Percentiles rank a stretch among this genome's conserved stretches.
These are phyloP conservation scores for Lerema accius DNA, from an alignment of 1,140 invertebrate species.

Conservation along the genomic window DNA sequence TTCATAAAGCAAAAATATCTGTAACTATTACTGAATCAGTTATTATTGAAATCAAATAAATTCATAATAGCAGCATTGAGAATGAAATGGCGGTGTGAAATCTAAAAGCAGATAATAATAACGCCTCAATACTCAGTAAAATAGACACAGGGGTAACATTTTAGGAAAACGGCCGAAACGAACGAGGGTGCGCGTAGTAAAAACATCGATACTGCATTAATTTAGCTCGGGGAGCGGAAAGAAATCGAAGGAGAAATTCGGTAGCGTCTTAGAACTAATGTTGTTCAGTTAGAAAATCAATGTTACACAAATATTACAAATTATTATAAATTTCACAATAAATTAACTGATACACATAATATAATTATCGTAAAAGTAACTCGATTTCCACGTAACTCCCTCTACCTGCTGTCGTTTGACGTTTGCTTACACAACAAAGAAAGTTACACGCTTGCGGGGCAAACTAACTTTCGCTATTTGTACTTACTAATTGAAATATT, in stretches of 20 bases:
- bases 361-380: slow-evolving; percentile 63
- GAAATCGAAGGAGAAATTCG: slow-evolving; percentile 20
- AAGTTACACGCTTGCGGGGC: slow-evolving; percentile 78
- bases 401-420: slow-evolving; percentile 66
- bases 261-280: background rate
- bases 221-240: slow-evolving; percentile 48
- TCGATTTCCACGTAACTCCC: slow-evolving; percentile 78
- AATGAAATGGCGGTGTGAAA: background rate
- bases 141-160: slow-evolving; percentile 57
- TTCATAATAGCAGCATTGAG: background rate
- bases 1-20: no score
- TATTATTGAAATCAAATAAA: no score
- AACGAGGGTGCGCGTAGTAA: slow-evolving; percentile 70
- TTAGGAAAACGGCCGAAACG: slow-evolving; percentile 64
- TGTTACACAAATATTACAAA: slow-evolving; percentile 5
- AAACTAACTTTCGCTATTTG: slow-evolving; percentile 78
- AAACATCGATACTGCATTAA: slow-evolving; percentile 71
- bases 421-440: slow-evolving; percentile 81
- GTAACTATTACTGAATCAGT: no score
- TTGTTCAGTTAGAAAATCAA: background rate
- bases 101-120: slow-evolving; percentile 24
- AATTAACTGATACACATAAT: slow-evolving; percentile 37
- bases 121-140: slow-evolving; percentile 10
- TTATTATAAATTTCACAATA: no score
- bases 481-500: slow-evolving; percentile 36